Base-by-base conservation (phyloP, 2,113 vertebrate genomes). In the Xenopus borealis region DNA sequence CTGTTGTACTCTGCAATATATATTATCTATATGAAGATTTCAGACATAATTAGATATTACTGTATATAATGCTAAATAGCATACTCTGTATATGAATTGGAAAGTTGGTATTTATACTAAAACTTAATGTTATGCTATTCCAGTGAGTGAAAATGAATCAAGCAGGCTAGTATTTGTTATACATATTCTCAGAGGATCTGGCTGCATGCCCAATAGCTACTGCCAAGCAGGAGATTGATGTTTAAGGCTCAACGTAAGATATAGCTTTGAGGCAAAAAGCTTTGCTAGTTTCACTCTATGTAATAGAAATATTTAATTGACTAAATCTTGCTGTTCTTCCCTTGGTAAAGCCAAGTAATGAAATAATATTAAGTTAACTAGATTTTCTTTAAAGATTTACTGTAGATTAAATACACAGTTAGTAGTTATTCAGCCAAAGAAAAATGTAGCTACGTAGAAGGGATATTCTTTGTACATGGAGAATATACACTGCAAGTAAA, bases 291-390 rank as follows among this genome's bases (percentile, higher is more conserved):
- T 75, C 66, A 69, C 58, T 69, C 58, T 62, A 55, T 75, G 73
- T 75, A 75, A 69, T 75, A 62, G 72, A 65, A 75, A 68, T 75
- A 75, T 75, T 75, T 68, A 75, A 75, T 75, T 75, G 65, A 75
- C 72, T 68, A 67, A 75, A 75, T 67, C 57, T 75, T 75, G 72
- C 72, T 75, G 67, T 75, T 75, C 72, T 68, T 50, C 57, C 61
- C 40, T 68, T 62, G 17, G 55, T 61, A 75, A 68, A 75, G 65
- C 57, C 62, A 57, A 68, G 65, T 68, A 75, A 75, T 65, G 59
- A 75, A 75, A 68, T 58, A 75, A 62, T 40, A 40, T 40, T 40
- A 40, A 40, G 33, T 40, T 40, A 40, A 40, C 33, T 40, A 40
- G 64, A 68, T 50, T 61, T 61, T 18, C 11, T 14, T 27, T 58